Conservation (phyloP, 2,113 vertebrate species). For the Micronycteris hirsuta region DNA sequence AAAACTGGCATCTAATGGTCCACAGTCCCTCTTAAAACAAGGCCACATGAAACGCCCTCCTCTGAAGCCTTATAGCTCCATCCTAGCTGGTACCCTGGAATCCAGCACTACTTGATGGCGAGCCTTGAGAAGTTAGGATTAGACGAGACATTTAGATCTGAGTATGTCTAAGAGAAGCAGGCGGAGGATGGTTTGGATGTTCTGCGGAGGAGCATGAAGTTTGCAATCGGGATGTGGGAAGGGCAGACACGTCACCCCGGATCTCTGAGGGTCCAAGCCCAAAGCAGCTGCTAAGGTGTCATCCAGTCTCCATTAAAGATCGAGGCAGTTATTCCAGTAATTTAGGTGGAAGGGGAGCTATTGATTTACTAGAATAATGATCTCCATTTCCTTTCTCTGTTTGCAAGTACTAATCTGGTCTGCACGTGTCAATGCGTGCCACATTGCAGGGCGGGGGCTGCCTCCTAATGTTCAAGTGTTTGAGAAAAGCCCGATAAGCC, state of each 20-base stretch:
- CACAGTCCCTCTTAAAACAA: background rate
- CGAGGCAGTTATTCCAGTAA: conserved; percentile 16
- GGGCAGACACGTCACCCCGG: background rate
- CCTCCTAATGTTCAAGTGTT: background rate
- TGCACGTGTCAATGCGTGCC: background rate
- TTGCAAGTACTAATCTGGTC: background rate
- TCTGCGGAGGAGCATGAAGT: background rate
- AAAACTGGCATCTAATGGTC: background rate
- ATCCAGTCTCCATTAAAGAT: background rate
- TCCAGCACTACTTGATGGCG: background rate
- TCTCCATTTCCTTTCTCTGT: conserved; percentile 22
- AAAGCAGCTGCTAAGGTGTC: background rate
- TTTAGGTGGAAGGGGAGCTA: background rate
- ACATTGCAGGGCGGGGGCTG: background rate
- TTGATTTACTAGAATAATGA: conserved; percentile 41
- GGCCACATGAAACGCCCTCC: background rate
- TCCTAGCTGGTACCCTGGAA: background rate
- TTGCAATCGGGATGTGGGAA: background rate
- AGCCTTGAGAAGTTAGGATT: background rate
- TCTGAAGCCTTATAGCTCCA: background rate
- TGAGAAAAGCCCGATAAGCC: background rate
- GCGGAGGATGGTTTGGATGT: background rate
- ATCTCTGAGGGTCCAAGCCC: background rate
- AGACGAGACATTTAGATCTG: background rate
- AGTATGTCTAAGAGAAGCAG: background rate